Evolutionary conservation across 2,113 vertebrate species (phyloP), one percentile per base, ranked within the genome.

Genomic region (Oryzias woworae): DNA sequence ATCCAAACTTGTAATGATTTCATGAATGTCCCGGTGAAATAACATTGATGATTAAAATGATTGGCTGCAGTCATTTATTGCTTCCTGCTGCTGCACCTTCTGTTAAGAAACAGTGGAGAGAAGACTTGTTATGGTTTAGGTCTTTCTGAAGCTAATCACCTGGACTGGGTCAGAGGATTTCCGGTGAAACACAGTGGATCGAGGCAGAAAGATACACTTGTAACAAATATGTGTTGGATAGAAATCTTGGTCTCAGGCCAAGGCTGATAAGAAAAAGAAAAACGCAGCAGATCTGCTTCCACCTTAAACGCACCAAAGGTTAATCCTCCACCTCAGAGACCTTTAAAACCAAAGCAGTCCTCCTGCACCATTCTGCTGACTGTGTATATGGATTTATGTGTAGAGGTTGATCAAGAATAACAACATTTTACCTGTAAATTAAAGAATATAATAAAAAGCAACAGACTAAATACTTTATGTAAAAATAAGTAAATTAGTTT

Each of bases 251-350:
- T 66, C 28, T 70, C 52, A 62, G 50, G 44, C 14, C 1, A 14
- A 16, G 31, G n/a, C 42, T 45, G 78, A 85, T 79, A 68, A 79
- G 64, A 70, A 73, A 78, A 62, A 41, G 62, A 66, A 66, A 68
- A 69, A 65, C 0, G n/a, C 0, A 2, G 26, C 14, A 36, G 43
- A 62, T 62, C 55, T 58, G n/a, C 59, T 59, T 47, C 4, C 59
- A 24, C 28, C 46, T 50, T 26, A 16, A 48, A n/a, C 20, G n/a
- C 16, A 62, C 46, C 55, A 78, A 74, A 82, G 74, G 79, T 84
- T 71, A 67, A 80, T 66, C 71, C 20, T 58, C 55, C 75, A 78
- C 62, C 56, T 62, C 52, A 17, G 14, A 17, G 31, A 44, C 54
- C 56, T 68, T 60, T 36, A 64, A 50, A 17, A 51, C 50, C 78